These are phyloP conservation scores for Drosophila ogumai DNA, from an alignment of 1,140 invertebrate genomes.

Conservation along the genomic window DNA sequence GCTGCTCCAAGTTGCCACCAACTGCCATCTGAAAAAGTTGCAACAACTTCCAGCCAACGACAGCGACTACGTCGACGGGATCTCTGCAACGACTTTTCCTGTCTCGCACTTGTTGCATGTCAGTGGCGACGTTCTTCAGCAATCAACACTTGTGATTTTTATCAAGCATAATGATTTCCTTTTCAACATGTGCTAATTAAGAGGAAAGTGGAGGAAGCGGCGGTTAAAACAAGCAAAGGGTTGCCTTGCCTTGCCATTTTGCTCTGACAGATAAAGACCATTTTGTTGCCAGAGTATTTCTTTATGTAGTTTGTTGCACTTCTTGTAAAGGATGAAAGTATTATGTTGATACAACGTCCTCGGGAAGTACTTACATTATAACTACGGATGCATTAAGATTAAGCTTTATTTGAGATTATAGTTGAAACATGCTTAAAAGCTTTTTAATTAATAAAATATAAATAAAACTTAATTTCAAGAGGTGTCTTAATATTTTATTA, in stretches of 20 bases:
- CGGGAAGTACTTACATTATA: neutral
- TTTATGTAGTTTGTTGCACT: neutral
- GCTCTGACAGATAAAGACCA: slow-evolving; percentile 2
- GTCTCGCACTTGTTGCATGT: slow-evolving; percentile 75
- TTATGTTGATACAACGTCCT: neutral
- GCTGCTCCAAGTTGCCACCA: slow-evolving; percentile 46
- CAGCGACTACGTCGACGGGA: slow-evolving; percentile 28
- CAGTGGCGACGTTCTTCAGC: slow-evolving; percentile 59
- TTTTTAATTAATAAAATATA: neutral
- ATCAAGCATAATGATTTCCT: slow-evolving; percentile 82
- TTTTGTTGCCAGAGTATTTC: neutral
- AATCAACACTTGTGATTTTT: slow-evolving; percentile 83
- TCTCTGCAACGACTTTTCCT: slow-evolving; percentile 75
- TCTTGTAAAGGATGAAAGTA: slow-evolving; percentile 1
- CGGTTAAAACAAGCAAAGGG: slow-evolving; percentile 27
- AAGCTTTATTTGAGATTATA: neutral
- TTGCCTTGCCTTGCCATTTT: slow-evolving; percentile 23
- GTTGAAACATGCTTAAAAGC: neutral
- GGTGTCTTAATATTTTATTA: neutral
- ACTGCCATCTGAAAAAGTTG: slow-evolving; percentile 49
- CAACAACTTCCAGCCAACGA: slow-evolving; percentile 35
- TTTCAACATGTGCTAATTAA: slow-evolving; percentile 82
- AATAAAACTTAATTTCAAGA: no score
- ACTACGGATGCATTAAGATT: neutral
- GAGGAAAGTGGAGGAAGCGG: slow-evolving; percentile 35